Percentiles rank a stretch among this genome's conserved stretches.
phyloP scores from a whole-genome alignment of 2,113 vertebrate genomes.

The Channa argus region DNA sequence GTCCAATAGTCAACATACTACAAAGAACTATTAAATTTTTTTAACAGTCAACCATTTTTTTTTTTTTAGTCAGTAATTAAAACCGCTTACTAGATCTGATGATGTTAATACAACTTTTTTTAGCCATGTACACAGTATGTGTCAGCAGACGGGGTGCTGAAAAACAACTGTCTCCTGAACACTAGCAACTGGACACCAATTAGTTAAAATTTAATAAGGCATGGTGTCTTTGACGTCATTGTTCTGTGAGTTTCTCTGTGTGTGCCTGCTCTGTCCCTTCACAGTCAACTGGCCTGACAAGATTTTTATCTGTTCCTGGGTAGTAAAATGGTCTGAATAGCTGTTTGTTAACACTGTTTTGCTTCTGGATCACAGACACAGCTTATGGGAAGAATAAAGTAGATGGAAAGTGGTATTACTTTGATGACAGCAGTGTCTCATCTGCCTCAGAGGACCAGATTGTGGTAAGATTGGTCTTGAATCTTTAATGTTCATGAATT shows the following conservation, averaged over 20 bases:
- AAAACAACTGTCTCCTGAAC: not conserved
- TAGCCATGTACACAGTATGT: not conserved
- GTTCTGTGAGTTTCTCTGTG: slow-evolving; percentile 3
- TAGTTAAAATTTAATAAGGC: not conserved
- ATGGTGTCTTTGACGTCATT: not conserved
- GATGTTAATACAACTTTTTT: not conserved
- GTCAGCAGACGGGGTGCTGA: slow-evolving; percentile 8
- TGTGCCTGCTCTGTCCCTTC: not conserved
- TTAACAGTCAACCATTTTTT: not conserved
- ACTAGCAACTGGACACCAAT: not conserved
- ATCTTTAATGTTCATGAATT: not conserved
- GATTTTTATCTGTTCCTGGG: slow-evolving; percentile 3
- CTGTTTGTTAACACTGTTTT: slow-evolving; percentile 7
- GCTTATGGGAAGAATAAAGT: slow-evolving; percentile 94
- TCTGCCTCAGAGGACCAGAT: slow-evolving; percentile 95
- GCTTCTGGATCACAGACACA: slow-evolving; percentile 86
- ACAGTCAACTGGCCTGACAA: not conserved
- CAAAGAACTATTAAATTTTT: not conserved
- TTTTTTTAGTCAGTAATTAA: too few relatives aligned
- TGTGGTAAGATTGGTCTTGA: slow-evolving; percentile 90
- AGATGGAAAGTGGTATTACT: slow-evolving; percentile 94
- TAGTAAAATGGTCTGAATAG: not conserved
- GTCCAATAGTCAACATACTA: too few relatives aligned
- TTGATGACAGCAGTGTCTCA: slow-evolving; percentile 95
- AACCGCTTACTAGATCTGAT: not conserved